A percentile compares a stretch with the other conserved stretches of the same genome.
These are phyloP conservation scores for Camelus dromedarius DNA, from an alignment of 2,113 vertebrate species.

Conservation along the genomic window DNA sequence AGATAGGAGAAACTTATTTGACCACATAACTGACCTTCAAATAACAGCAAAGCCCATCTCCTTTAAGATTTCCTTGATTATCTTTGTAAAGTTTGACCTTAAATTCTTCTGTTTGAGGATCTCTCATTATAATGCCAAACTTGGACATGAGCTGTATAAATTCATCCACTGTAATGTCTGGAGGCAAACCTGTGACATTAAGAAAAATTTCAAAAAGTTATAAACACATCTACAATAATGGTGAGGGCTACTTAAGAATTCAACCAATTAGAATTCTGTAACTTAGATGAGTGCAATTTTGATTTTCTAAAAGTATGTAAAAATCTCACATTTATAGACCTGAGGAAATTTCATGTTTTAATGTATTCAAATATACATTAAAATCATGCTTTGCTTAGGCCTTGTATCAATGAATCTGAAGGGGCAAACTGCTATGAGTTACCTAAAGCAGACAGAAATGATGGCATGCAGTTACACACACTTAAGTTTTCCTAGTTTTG, in stretches of 20 bases:
- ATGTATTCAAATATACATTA: constrained; percentile 30
- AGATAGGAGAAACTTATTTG: background rate
- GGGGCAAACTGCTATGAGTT: background rate
- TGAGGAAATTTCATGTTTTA: background rate
- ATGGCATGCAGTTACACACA: background rate
- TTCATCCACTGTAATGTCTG: constrained; percentile 95
- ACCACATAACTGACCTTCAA: constrained; percentile 92
- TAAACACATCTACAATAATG: background rate
- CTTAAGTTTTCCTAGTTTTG: constrained; percentile 1
- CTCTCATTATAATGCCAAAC: constrained; percentile 97
- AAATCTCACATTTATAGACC: background rate
- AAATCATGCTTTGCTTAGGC: background rate
- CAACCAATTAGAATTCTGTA: constrained; percentile 22
- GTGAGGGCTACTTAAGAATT: background rate
- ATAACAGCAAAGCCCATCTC: constrained; percentile 98
- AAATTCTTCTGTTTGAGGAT: constrained; percentile 95
- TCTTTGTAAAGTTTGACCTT: constrained; percentile 99
- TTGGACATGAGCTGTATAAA: constrained; percentile 96
- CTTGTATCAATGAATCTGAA: background rate
- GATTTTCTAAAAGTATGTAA: constrained; percentile 34
- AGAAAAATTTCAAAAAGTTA: background rate
- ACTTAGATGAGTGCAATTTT: background rate
- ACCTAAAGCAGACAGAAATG: background rate
- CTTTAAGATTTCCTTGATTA: constrained; percentile 96
- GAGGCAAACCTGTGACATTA: constrained; percentile 92